Evolutionary conservation across 2,113 vertebrate species (phyloP).

Genomic region (Buteo buteo): DNA sequence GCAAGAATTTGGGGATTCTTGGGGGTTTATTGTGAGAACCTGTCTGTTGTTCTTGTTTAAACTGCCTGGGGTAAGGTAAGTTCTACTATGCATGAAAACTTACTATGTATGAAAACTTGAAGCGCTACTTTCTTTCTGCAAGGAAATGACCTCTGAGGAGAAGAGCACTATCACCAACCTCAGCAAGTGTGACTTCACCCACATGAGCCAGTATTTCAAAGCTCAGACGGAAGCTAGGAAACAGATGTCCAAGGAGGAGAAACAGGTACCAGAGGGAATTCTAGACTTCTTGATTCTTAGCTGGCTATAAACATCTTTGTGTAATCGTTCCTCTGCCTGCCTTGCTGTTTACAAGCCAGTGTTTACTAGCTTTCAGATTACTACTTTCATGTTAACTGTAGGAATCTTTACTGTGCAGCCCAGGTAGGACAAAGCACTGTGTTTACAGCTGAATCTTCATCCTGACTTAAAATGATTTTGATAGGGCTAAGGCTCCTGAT

Average conservation of each 20-base stretch:
- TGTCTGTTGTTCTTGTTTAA: background rate
- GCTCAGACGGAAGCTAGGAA: conserved; percentile 91
- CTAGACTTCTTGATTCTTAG: background rate
- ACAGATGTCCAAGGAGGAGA: conserved; percentile 95
- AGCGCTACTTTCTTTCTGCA: conserved; percentile 1
- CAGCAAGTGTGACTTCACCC: conserved; percentile 92
- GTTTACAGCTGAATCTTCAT: background rate
- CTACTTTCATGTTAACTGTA: background rate
- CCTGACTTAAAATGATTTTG: background rate
- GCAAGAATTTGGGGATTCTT: background rate
- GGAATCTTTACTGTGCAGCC: background rate
- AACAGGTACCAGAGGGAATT: conserved; percentile 77
- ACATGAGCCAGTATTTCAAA: conserved; percentile 94
- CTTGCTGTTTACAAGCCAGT: background rate
- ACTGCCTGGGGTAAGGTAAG: background rate
- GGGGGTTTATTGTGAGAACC: background rate
- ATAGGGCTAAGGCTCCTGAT: background rate
- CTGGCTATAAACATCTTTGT: background rate
- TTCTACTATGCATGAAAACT: background rate
- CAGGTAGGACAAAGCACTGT: background rate
- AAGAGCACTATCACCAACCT: conserved; percentile 86
- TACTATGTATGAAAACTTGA: background rate
- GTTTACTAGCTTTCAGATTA: background rate
- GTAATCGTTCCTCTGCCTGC: background rate
- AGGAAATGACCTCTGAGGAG: conserved; percentile 97